phyloP scores from a whole-genome alignment of 2,113 vertebrate species.

The Hepsetus odoe region DNA sequence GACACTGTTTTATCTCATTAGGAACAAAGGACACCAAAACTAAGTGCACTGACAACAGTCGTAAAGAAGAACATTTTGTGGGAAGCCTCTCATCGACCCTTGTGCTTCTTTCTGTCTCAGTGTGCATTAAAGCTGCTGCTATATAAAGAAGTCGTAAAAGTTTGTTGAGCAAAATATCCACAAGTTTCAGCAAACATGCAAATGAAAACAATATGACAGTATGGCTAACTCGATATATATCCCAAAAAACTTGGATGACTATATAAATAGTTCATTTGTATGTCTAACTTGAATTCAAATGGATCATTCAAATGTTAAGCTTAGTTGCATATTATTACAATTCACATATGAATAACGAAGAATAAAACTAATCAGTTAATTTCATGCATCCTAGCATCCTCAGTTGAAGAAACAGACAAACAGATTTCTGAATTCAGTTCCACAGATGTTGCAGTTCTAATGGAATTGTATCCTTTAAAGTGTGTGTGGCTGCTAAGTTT shows the following conservation, averaged over 20 bases:
- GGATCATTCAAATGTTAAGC: no score
- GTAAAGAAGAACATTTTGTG: constrained; percentile 32
- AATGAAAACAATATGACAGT: not conserved
- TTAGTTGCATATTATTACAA: no score
- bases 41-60: constrained; percentile 47
- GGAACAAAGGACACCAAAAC: constrained; percentile 61
- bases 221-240: not conserved
- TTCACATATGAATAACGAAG: no score
- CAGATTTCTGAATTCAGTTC: not conserved
- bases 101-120: not conserved
- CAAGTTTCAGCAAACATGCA: no score
- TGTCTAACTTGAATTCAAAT: no score
- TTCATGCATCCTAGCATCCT: constrained; percentile 5
- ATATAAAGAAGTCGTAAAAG: not conserved
- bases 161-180: no score
- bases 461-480: constrained; percentile 73
- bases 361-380: no score
- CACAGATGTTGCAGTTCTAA: constrained; percentile 21
- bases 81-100: constrained; percentile 36
- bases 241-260: not conserved
- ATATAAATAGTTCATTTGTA: no score
- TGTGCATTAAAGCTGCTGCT: not conserved
- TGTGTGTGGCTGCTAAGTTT: constrained; percentile 78
- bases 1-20: constrained; percentile 67
- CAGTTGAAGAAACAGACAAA: constrained; percentile 36